Evolutionary conservation across 2,888 invertebrate genomes (phyloP), one percentile per base, ranked within the genome.

Genomic region (Macrosoma leucophasiata): DNA sequence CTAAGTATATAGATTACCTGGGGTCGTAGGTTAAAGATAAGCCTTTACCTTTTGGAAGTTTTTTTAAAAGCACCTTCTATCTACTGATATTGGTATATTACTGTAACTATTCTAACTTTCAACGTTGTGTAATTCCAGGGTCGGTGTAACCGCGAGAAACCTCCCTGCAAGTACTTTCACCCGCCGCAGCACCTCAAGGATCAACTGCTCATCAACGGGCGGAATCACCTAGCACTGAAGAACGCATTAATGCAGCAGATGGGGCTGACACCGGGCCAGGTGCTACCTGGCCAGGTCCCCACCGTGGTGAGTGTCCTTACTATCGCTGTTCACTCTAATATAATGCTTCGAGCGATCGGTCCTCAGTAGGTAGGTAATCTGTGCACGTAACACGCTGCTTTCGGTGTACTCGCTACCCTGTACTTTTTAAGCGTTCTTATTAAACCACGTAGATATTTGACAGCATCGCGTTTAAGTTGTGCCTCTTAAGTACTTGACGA

Each of bases 141-240:
- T 75, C 97, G 98, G 87, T 99, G 99, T 90, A 98, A 98, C 84
- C 92, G 99, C 68, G 98, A 99, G 87, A 98, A 99, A 82, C 99
- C 99, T 52, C 98, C 98, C 66, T 99, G 99, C 94, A 99, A 99
- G 90, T 99, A 99, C 88, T 97, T 99, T 87, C 99, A 99, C 87
- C 99, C 99, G 59, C 99, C 99, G 58, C 98, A 98, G 86, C 99
- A 99, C 86, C 90, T 99, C 68, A 98, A 98, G 89, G 99, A 99
- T 87, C 98, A 99, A 89, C 89, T 99, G 77, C 89, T 99, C 84
- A 98, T 99, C 89, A 99, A 99, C 88, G 99, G 99, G 56, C 90
- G 98, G 75, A 98, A 99, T 89, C 98, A 99, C 88, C 90, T 99
- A 87, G 98, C 98, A 69, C 88, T 99, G 84, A 98, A 98, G 88